Evolutionary conservation across 2,113 vertebrate species (phyloP), one percentile per base, ranked within the genome.

Genomic region (Solenodon paradoxus): DNA sequence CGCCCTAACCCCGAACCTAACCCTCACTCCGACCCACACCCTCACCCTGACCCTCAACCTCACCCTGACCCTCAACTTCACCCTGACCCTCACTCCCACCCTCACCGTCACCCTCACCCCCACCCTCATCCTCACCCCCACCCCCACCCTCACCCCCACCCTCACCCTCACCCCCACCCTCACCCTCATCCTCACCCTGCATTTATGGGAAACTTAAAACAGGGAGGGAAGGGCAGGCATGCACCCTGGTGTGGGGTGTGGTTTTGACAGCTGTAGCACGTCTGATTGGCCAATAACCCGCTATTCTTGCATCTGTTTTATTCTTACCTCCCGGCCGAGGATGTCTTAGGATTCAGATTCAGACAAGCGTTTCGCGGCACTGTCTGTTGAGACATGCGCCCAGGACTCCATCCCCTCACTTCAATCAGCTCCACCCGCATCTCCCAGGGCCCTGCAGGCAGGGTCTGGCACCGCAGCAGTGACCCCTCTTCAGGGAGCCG

Each of bases 181-280:
- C n/a, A n/a, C n/a, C n/a, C n/a, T n/a, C n/a, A n/a, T n/a, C n/a
- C n/a, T n/a, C n/a, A n/a, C n/a, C n/a, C n/a, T n/a, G n/a, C n/a
- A n/a, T n/a, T n/a, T 0, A 0, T 4, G 49, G 35, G 51, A 53
- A 24, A 15, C 68, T 26, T 32, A 16, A 22, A 35, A 42, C 57
- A 38, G 59, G 16, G 28, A 2, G 9, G 49, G 40, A 49, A 24
- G 11, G 12, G 40, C 55, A 10, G 16, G 22, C 2, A 0, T 13
- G 35, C 4, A 53, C 42, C 5, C 47, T 20, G 8, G 7, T 20
- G 7, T 5, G 53, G 26, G 30, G 4, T 2, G 45, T 3, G 0
- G 30, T 4, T 0, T 28, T 12, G 0, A 19, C 2, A 7, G 7
- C 7, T 30, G 9, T n/a, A n/a, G 13, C 8, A 1, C 74, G 47